Evolutionary conservation across 1,140 invertebrate genomes (phyloP).

Genomic region (Pseudoatta argentina): DNA sequence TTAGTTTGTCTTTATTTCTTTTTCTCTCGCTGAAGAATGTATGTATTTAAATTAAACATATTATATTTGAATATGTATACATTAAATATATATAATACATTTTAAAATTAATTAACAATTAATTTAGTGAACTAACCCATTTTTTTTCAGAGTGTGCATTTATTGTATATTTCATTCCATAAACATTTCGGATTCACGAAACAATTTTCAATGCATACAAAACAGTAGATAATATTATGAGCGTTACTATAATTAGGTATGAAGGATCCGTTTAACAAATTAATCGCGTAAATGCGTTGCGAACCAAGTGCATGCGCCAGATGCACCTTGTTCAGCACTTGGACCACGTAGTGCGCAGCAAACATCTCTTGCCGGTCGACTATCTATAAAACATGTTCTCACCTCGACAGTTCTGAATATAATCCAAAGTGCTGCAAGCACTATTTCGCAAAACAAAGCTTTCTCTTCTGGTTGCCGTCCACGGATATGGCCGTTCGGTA

Average conservation of each 20-base stretch:
- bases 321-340: neutral
- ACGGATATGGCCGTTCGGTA: neutral
- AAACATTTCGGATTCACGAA: neutral
- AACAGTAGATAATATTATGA: constrained; percentile 2
- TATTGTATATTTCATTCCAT: neutral
- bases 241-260: neutral
- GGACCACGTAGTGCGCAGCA: constrained; percentile 30
- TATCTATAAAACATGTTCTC: constrained; percentile 57
- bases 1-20: too few relatives aligned
- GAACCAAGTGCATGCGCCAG: neutral
- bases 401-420: constrained; percentile 18
- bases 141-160: neutral
- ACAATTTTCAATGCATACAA: neutral
- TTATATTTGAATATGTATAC: too few relatives aligned
- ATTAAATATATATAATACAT: too few relatives aligned
- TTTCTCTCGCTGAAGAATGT: too few relatives aligned
- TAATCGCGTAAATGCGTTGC: constrained; percentile 10
- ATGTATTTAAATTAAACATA: too few relatives aligned
- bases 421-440: constrained; percentile 40
- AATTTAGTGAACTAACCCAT: too few relatives aligned
- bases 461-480: neutral
- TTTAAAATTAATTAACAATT: too few relatives aligned
- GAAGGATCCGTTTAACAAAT: constrained; percentile 19
- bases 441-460: constrained; percentile 46
- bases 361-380: constrained; percentile 18